These are phyloP conservation scores for Ichneumon xanthorius DNA, from an alignment of 2,888 invertebrate genomes.

Conservation along the genomic window DNA sequence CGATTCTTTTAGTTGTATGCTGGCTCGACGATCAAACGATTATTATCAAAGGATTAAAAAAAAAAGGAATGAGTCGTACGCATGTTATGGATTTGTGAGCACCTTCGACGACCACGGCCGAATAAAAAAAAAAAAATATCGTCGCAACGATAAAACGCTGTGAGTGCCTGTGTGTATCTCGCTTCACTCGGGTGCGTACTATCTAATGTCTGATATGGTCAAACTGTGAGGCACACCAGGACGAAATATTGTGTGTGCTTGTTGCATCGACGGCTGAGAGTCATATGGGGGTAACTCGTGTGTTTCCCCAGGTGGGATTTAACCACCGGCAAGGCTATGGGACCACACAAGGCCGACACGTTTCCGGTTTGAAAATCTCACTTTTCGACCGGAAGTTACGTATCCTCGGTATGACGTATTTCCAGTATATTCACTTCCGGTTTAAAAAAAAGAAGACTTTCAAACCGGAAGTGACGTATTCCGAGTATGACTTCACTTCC, in stretches of 20 bases:
- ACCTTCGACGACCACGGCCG: slow-evolving; percentile 68
- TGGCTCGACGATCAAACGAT: background rate
- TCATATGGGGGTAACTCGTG: too few relatives aligned
- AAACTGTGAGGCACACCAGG: slow-evolving; percentile 36
- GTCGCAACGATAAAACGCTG: slow-evolving; percentile 3
- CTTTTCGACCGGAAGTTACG: too few relatives aligned
- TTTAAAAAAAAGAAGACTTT: too few relatives aligned
- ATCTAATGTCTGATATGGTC: slow-evolving; percentile 19
- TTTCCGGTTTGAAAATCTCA: too few relatives aligned
- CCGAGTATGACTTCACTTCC: too few relatives aligned
- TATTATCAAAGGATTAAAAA: slow-evolving; percentile 32
- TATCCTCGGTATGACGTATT: too few relatives aligned
- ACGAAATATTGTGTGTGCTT: slow-evolving; percentile 43
- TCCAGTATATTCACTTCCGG: too few relatives aligned
- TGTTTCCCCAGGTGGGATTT: too few relatives aligned
- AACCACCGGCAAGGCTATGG: too few relatives aligned
- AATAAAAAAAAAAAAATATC: background rate
- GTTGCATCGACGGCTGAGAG: too few relatives aligned
- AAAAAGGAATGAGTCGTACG: slow-evolving; percentile 69
- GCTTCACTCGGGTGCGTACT: slow-evolving; percentile 32
- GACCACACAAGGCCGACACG: too few relatives aligned
- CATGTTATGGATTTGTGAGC: slow-evolving; percentile 85
- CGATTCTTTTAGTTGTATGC: background rate
- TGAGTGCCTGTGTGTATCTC: slow-evolving; percentile 18
- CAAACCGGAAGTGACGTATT: too few relatives aligned